Conservation (phyloP, 2,113 vertebrate genomes). For the Phalacrocorax brasilianus region DNA sequence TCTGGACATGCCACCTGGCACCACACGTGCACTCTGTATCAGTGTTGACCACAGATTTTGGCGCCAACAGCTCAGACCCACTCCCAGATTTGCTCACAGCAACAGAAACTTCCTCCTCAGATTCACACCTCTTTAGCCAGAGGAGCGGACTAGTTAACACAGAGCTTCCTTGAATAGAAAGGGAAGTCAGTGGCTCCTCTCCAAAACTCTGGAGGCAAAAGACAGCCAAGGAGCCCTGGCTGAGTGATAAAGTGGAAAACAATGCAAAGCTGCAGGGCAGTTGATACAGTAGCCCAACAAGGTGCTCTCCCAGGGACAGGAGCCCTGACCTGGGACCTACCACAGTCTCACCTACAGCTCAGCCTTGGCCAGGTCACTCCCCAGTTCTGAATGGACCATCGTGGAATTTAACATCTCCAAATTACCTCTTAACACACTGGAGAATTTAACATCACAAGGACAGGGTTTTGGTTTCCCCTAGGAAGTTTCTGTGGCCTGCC, state of each 20-base stretch:
- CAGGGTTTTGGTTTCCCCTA: neutral
- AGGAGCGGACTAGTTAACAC: neutral
- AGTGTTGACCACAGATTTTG: neutral
- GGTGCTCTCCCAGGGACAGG: neutral
- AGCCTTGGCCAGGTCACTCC: neutral
- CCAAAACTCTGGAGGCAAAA: neutral
- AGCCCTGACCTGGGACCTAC: neutral
- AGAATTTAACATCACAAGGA: neutral
- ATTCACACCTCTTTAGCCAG: neutral
- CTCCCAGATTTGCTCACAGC: neutral
- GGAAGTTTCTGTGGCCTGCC: neutral
- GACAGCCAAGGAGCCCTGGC: neutral
- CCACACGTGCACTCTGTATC: neutral
- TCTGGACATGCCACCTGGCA: neutral
- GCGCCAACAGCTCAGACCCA: neutral
- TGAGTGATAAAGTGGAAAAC: neutral
- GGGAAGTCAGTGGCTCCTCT: neutral
- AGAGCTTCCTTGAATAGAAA: neutral
- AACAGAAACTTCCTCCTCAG: neutral
- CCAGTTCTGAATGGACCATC: neutral
- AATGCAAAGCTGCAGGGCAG: neutral
- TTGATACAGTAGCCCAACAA: neutral
- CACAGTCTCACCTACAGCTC: neutral
- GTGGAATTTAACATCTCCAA: neutral
- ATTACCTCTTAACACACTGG: neutral